Conservation (phyloP, 2,888 invertebrate species). For the Agrypnus murinus region DNA sequence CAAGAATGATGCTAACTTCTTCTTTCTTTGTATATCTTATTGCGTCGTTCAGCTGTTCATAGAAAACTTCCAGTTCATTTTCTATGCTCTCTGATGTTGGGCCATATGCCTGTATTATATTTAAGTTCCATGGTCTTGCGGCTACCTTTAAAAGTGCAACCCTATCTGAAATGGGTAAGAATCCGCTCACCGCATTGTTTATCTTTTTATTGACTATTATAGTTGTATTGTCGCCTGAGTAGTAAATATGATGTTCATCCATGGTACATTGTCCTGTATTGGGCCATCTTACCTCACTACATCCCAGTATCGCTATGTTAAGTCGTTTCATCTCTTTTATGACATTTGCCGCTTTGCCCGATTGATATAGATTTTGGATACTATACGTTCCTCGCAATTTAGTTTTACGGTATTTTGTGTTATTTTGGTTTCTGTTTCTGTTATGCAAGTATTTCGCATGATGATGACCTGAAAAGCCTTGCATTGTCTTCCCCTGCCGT, state of each 20-base stretch:
- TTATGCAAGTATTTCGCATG: too few species aligned
- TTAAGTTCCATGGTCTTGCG: constrained; percentile 43
- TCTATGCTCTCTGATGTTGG: constrained; percentile 48
- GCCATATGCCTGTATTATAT: constrained; percentile 52
- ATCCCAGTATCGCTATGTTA: constrained; percentile 37
- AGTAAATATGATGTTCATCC: constrained; percentile 41
- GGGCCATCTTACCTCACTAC: constrained; percentile 47
- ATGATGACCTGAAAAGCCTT: too few species aligned
- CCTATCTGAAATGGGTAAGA: constrained; percentile 43
- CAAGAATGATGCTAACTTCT: constrained; percentile 47
- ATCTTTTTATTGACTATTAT: constrained; percentile 27
- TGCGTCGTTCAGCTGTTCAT: constrained; percentile 23
- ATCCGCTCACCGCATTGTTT: constrained; percentile 28
- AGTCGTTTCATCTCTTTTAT: constrained; percentile 37
- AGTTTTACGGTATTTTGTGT: too few species aligned
- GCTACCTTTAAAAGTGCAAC: constrained; percentile 24
- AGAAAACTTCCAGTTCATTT: constrained; percentile 49
- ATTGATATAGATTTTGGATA: constrained; percentile 20
- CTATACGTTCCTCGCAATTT: constrained; percentile 39
- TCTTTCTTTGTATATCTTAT: constrained; percentile 46
- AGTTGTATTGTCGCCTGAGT: constrained; percentile 44
- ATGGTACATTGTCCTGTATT: constrained; percentile 31
- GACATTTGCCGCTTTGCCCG: constrained; percentile 36
- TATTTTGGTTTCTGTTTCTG: too few species aligned
- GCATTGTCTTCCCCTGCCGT: too few species aligned